These are phyloP conservation scores for Nomada hirtipes DNA, from an alignment of 2,888 invertebrate genomes.

Conservation along the genomic window DNA sequence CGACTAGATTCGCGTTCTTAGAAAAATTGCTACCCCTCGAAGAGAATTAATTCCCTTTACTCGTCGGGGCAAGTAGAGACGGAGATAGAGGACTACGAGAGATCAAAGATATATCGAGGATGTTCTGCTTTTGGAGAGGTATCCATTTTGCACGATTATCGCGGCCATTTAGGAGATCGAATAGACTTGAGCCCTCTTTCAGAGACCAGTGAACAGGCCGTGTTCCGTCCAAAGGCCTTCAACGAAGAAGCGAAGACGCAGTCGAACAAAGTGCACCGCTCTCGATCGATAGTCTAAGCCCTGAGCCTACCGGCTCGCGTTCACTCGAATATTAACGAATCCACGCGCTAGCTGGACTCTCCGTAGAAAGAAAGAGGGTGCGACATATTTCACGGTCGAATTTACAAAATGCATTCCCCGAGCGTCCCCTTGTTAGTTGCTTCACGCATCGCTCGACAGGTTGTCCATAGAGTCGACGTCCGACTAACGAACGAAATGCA, in stretches of 20 bases:
- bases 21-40: background rate
- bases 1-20: background rate
- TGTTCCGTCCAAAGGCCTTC: constrained; percentile 54
- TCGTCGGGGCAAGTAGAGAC: background rate
- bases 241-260: constrained; percentile 43
- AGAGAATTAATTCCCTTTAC: constrained; percentile 28
- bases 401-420: constrained; percentile 20
- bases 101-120: constrained; percentile 31
- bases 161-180: constrained; percentile 35
- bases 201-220: constrained; percentile 46
- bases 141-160: constrained; percentile 62
- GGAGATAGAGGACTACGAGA: background rate
- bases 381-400: constrained; percentile 35
- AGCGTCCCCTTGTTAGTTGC: constrained; percentile 9
- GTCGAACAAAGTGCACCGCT: constrained; percentile 8
- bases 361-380: background rate
- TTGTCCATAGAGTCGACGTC: background rate
- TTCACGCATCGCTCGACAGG: constrained; percentile 1
- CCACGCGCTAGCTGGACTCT: background rate
- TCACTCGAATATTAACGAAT: constrained; percentile 74
- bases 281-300: constrained; percentile 39
- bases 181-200: constrained; percentile 51
- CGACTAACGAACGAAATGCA: constrained; percentile 8
- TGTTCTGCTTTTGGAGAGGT: constrained; percentile 6
- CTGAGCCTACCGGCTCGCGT: constrained; percentile 41